phyloP scores from a whole-genome alignment of 2,113 vertebrate species.

The Pollachius pollachius region DNA sequence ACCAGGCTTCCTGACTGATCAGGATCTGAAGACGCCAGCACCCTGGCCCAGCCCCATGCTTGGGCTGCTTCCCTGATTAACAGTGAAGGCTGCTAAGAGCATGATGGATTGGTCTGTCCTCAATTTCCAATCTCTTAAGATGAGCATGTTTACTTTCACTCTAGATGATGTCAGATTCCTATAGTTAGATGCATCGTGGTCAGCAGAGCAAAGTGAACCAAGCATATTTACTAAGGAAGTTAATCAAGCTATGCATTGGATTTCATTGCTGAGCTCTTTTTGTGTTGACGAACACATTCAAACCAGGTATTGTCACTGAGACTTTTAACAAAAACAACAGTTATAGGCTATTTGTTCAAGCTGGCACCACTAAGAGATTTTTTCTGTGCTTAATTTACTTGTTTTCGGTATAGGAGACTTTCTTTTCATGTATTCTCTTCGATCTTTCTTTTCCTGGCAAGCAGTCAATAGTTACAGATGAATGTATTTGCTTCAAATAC shows the following conservation, averaged over 20 bases:
- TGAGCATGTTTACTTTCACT: constrained; percentile 7
- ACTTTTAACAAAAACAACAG: neutral
- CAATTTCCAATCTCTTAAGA: constrained; percentile 12
- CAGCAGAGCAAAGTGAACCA: neutral
- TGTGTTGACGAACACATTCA: neutral
- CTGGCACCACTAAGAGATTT: neutral
- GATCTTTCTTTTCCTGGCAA: too few species aligned
- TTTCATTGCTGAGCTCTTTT: neutral
- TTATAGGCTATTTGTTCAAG: neutral
- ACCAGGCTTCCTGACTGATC: neutral
- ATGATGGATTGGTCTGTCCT: constrained; percentile 39
- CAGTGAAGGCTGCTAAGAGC: constrained; percentile 31
- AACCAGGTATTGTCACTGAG: neutral
- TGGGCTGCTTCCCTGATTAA: constrained; percentile 44
- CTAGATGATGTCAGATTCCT: neutral
- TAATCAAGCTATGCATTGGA: neutral
- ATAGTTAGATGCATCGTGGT: neutral
- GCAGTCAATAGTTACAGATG: too few species aligned
- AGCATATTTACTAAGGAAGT: neutral
- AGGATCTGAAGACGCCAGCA: neutral
- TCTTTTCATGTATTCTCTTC: too few species aligned
- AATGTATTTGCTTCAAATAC: too few species aligned
- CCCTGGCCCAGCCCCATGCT: constrained; percentile 22
- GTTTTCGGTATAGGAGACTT: neutral
- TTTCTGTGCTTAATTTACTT: neutral